These are phyloP conservation scores for Columba guinea DNA, from an alignment of 2,797 vertebrate species.

Conservation along the genomic window DNA sequence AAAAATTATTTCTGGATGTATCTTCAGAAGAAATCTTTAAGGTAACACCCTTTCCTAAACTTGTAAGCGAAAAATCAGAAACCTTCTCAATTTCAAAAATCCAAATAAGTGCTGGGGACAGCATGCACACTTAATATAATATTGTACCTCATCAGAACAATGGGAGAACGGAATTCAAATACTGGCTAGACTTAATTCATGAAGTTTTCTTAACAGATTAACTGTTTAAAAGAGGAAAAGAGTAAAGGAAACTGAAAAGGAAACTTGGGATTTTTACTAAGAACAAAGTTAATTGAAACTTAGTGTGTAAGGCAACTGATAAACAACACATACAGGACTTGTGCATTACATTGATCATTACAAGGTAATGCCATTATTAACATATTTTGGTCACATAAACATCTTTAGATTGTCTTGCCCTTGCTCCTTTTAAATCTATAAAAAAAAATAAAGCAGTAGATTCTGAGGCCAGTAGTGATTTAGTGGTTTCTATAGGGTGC, in stretches of 20 bases:
- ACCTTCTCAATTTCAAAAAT: not conserved
- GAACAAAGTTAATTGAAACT: not conserved
- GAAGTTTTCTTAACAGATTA: not conserved
- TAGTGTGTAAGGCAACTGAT: not conserved
- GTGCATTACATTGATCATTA: not conserved
- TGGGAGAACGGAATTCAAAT: not conserved
- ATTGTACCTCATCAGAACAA: not conserved
- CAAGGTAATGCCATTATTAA: not conserved
- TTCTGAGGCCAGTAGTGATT: not conserved
- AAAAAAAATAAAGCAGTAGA: not conserved
- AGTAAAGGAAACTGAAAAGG: not conserved
- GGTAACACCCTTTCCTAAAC: not conserved
- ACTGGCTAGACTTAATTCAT: not conserved
- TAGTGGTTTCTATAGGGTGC: rapidly evolving
- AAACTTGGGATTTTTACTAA: not conserved
- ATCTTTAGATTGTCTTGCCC: not conserved
- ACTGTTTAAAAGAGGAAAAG: not conserved
- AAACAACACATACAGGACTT: not conserved
- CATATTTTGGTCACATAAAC: not conserved
- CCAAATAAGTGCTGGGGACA: not conserved
- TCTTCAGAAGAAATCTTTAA: not conserved
- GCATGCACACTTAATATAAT: not conserved
- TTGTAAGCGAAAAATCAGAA: not conserved
- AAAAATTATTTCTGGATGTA: not conserved
- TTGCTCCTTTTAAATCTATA: not conserved